Conservation (phyloP, 2,888 invertebrate genomes). For the Callosobruchus maculatus region DNA sequence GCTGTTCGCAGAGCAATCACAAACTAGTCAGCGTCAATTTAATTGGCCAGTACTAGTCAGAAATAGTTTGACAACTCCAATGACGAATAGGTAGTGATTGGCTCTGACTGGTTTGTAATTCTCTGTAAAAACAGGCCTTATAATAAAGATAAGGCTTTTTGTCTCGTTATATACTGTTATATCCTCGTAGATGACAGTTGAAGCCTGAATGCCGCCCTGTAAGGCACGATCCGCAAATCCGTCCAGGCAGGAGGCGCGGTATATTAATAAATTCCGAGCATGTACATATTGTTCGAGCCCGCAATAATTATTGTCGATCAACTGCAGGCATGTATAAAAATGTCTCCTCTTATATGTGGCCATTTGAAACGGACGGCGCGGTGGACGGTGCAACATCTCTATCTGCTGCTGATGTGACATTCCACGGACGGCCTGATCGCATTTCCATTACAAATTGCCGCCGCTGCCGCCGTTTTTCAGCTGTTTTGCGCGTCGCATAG, state of each 20-base stretch:
- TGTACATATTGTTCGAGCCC: neutral
- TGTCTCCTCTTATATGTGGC: constrained; percentile 24
- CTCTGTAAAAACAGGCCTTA: no score
- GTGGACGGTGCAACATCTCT: constrained; percentile 34
- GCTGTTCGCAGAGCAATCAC: no score
- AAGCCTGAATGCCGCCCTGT: neutral
- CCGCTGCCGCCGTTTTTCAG: constrained; percentile 8
- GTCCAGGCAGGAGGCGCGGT: neutral
- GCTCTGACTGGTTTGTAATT: no score
- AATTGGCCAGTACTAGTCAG: no score
- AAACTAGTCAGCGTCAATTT: no score
- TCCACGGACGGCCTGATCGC: constrained; percentile 26
- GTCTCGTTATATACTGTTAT: no score
- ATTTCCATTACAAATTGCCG: constrained; percentile 25
- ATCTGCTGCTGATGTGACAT: constrained; percentile 27
- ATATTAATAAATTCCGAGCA: neutral
- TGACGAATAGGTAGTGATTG: no score
- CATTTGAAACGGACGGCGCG: constrained; percentile 35
- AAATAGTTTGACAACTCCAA: no score
- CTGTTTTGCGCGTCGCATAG: constrained; percentile 1
- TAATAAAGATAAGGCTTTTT: no score
- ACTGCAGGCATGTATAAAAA: neutral
- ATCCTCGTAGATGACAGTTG: no score
- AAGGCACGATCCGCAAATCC: neutral
- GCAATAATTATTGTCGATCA: neutral